Evolutionary conservation across 2,113 vertebrate genomes (phyloP).

Genomic region (Rhombomys opimus): DNA sequence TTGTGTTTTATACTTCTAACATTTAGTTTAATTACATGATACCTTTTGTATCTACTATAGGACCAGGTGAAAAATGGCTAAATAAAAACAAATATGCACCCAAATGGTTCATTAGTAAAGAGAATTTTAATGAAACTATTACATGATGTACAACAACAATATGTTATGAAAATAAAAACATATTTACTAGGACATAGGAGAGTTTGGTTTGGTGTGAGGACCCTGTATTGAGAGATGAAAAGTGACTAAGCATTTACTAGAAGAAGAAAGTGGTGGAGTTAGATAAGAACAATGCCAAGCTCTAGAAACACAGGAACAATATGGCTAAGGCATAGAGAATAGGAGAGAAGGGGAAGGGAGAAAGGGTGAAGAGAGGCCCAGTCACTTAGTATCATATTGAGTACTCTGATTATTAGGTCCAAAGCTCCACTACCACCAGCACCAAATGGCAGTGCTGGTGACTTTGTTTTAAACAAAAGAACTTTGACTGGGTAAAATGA

Average conservation of each 20-base stretch:
- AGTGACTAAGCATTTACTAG: background rate
- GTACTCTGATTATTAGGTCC: background rate
- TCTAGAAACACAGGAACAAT: background rate
- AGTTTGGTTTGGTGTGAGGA: background rate
- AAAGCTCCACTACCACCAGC: background rate
- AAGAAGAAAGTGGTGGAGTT: background rate
- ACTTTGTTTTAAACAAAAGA: background rate
- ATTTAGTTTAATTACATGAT: background rate
- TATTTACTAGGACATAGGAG: background rate
- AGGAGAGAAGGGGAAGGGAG: background rate
- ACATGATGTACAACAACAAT: background rate
- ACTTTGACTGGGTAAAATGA: background rate
- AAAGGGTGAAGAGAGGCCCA: background rate
- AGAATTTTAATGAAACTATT: constrained; percentile 1
- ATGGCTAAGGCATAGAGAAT: background rate
- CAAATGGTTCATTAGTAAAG: background rate
- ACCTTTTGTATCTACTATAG: background rate
- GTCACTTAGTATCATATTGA: background rate
- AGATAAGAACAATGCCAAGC: background rate
- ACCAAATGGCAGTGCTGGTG: background rate
- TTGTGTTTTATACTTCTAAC: background rate
- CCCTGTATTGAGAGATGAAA: background rate
- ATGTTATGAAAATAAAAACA: background rate
- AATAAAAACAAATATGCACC: background rate
- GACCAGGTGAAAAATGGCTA: background rate